Evolutionary conservation across 2,797 vertebrate genomes (phyloP).

Genomic region (Sebastes wilsoni): DNA sequence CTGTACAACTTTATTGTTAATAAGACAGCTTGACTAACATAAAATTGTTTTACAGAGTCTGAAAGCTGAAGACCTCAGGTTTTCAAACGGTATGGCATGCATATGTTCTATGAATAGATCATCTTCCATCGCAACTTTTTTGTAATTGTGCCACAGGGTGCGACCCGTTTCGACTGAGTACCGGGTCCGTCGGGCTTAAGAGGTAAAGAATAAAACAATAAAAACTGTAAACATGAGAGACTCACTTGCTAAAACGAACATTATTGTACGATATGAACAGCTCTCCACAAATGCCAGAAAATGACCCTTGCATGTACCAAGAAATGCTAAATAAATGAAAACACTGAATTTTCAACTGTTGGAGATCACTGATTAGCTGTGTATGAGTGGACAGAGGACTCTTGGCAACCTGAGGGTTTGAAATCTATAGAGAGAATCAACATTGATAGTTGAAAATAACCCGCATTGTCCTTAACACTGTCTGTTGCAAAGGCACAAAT

Average conservation of each 20-base stretch:
- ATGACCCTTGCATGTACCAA: background rate
- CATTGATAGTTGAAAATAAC: background rate
- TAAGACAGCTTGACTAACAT: too few species aligned
- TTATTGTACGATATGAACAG: background rate
- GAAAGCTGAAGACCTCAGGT: too few species aligned
- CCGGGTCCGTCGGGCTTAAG: too few species aligned
- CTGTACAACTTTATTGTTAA: too few species aligned
- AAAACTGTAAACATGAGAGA: background rate
- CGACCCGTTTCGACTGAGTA: too few species aligned
- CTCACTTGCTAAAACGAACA: background rate
- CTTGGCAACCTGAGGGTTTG: background rate
- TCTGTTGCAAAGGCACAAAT: background rate
- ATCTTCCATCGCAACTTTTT: too few species aligned
- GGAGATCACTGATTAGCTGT: background rate
- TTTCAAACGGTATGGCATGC: too few species aligned
- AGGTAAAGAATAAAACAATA: too few species aligned
- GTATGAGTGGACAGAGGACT: too few species aligned
- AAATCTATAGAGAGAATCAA: background rate
- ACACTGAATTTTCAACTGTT: background rate
- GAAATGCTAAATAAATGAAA: background rate
- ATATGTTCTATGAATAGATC: too few species aligned
- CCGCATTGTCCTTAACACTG: background rate
- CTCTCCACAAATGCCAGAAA: background rate
- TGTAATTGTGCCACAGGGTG: too few species aligned
- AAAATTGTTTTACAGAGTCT: fast-evolving